Conservation (phyloP, 2,797 vertebrate genomes). For the Parambassis ranga region DNA sequence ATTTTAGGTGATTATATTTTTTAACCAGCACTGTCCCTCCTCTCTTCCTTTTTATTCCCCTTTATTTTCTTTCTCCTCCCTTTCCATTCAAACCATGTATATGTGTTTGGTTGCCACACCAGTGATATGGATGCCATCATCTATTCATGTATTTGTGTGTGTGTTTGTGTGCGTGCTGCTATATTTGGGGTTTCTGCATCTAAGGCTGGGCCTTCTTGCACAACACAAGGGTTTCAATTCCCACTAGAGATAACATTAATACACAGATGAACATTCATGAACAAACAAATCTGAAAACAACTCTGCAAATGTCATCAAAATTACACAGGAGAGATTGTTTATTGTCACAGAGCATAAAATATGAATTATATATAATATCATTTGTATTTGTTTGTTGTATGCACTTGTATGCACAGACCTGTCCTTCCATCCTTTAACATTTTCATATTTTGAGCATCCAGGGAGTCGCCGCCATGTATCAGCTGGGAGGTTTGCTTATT, state of each 20-base stretch:
- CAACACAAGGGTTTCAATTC: constrained; percentile 27
- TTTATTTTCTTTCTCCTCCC: not conserved
- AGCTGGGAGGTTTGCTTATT: constrained; percentile 9
- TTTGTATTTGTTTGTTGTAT: too few relatives aligned
- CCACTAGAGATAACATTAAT: constrained; percentile 26
- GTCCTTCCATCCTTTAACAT: not conserved
- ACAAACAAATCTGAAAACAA: constrained; percentile 30
- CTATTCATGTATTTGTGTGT: not conserved
- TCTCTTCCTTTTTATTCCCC: not conserved
- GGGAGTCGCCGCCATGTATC: not conserved
- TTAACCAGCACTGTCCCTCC: not conserved
- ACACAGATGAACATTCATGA: constrained; percentile 6
- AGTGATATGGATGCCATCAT: constrained; percentile 24
- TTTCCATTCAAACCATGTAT: not conserved
- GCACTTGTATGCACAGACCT: not conserved
- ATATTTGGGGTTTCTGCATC: not conserved
- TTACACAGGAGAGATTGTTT: not conserved
- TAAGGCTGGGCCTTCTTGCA: constrained; percentile 6
- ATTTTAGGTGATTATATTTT: constrained; percentile 42
- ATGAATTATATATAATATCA: not conserved
- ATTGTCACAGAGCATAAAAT: not conserved
- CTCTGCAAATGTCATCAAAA: not conserved
- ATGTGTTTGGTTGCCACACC: constrained; percentile 40
- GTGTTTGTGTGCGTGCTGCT: not conserved
- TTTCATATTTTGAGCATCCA: not conserved